A percentile compares a stretch with the other conserved stretches of the same genome.
These are phyloP conservation scores for Maniola hyperantus DNA, from an alignment of 2,888 invertebrate genomes.

Conservation along the genomic window DNA sequence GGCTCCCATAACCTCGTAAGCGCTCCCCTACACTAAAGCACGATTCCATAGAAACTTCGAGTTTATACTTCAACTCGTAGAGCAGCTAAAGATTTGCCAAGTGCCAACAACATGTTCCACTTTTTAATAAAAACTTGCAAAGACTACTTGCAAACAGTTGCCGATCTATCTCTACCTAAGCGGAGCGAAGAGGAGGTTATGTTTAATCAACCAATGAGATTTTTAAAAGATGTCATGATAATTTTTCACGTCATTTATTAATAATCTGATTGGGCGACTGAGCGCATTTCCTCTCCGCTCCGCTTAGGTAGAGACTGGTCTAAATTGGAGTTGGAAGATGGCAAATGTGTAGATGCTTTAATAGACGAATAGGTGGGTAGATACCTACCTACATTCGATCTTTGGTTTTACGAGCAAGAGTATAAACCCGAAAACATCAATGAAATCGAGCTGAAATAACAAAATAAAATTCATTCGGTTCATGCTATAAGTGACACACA, in stretches of 20 bases:
- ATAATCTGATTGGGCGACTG: too few species aligned
- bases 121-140: not conserved
- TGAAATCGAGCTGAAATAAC: constrained; percentile 27
- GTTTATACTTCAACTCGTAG: constrained; percentile 13
- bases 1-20: constrained; percentile 37
- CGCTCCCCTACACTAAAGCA: constrained; percentile 33
- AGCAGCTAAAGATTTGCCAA: not conserved
- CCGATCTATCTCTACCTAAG: too few species aligned
- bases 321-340: not conserved
- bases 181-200: too few species aligned
- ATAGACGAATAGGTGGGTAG: not conserved
- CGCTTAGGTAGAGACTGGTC: not conserved
- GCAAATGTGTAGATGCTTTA: not conserved
- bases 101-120: not conserved
- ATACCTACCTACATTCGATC: not conserved
- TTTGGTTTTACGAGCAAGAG: constrained; percentile 40
- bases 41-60: not conserved
- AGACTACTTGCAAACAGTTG: too few species aligned
- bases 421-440: constrained; percentile 49
- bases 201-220: too few species aligned
- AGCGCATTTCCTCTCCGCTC: too few species aligned
- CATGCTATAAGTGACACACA: constrained; percentile 81
- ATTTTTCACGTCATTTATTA: too few species aligned
- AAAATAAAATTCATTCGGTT: constrained; percentile 46
- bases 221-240: too few species aligned